phyloP scores from a whole-genome alignment of 2,888 invertebrate species.

The Plebejus anna region DNA sequence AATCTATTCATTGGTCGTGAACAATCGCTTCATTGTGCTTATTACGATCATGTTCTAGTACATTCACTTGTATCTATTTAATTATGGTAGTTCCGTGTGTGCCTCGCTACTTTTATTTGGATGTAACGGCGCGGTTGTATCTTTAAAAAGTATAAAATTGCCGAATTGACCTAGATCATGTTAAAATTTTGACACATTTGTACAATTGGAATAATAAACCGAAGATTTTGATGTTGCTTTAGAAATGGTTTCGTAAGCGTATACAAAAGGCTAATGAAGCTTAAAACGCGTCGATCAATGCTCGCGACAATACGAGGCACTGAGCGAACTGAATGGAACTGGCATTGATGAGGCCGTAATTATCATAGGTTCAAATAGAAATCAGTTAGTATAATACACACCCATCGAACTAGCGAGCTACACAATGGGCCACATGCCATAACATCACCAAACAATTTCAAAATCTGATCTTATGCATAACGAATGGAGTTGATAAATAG shows the following conservation, averaged over 20 bases:
- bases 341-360: conserved; percentile 22
- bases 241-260: neutral
- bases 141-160: neutral
- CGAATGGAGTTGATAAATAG: conserved; percentile 78
- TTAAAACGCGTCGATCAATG: neutral
- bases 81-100: conserved; percentile 39
- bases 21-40: conserved; percentile 63
- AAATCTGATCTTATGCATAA: conserved; percentile 78
- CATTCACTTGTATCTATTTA: conserved; percentile 44
- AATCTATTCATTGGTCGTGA: conserved; percentile 63
- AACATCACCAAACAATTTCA: conserved; percentile 78
- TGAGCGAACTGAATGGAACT: conserved; percentile 1
- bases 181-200: neutral
- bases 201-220: neutral
- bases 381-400: conserved; percentile 72
- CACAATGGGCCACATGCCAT: conserved; percentile 68
- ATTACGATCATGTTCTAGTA: conserved; percentile 53
- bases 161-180: neutral
- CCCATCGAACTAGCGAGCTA: conserved; percentile 71
- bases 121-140: neutral
- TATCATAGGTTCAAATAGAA: conserved; percentile 67
- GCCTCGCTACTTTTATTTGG: neutral
- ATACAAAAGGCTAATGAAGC: neutral
- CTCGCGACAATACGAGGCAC: neutral
- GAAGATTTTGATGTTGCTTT: neutral